Base-by-base conservation (phyloP, 2,113 vertebrate genomes). In the Theristicus caerulescens region DNA sequence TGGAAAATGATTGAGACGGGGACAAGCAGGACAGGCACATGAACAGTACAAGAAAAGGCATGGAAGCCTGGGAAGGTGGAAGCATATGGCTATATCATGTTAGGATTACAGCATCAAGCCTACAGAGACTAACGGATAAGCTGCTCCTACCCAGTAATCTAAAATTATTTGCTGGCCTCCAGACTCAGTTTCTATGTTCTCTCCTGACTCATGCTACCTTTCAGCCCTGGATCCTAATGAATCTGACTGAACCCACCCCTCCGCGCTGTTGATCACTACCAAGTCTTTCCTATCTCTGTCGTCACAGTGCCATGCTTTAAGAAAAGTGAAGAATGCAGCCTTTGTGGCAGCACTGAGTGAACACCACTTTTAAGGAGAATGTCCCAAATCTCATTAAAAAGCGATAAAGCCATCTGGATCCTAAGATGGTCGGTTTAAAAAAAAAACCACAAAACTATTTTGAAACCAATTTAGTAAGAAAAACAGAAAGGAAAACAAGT, bases 301-400 rank as follows among this genome's bases (percentile, higher is more conserved):
- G 6, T 46, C 49, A 55, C 24, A 49, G 66, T 6, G 42, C 51
- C 22, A 8, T n/a, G 29, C 73, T 84, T 76, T 42, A 62, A 82
- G 86, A n/a, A 57, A 87, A 90, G 17, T n/a, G 36, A 72, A 65
- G 77, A 89, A 72, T 8, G 17, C 2, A 18, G 66, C 31, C 49
- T 76, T 78, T 85, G 81, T 51, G 57, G 92, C 58, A 96, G 78
- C 82, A 62, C 36, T 70, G 62, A 94, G 70, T 5, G 19, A 95
- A 80, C 49, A 77, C 4, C 38, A 54, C 59, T 92, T 88, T 65
- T 49, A 86, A 84, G 58, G 32, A 92, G 32, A 87, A 82, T 26
- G 66, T 65, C 70, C 70, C 40, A 96, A 88, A 96, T 93, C 78
- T 90, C 69, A 90, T 95, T 96, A 95, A 91, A 81, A 92, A 93